A percentile compares a stretch with the other conserved stretches of the same genome.
These are phyloP conservation scores for Probaryconus sp. DNA, from an alignment of 1,140 invertebrate genomes.

Conservation along the genomic window DNA sequence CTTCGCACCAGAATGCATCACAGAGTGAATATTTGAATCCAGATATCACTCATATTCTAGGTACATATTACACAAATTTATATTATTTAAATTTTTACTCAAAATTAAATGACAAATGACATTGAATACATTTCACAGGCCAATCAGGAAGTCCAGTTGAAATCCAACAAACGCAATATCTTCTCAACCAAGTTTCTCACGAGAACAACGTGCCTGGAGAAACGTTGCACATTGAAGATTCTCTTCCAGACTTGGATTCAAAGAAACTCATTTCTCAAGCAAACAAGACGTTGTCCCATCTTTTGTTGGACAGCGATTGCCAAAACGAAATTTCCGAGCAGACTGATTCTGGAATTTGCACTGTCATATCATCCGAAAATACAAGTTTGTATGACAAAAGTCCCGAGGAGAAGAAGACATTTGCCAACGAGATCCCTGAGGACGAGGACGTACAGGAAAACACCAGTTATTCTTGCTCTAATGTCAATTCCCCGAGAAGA, in stretches of 20 bases:
- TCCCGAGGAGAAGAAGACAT: conserved; percentile 75
- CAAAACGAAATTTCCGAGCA: conserved; percentile 79
- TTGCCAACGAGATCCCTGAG: conserved; percentile 65
- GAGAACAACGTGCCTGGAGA: conserved; percentile 69
- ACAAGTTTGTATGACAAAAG: conserved; percentile 81
- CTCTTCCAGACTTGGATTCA: conserved; percentile 78
- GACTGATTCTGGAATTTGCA: conserved; percentile 84
- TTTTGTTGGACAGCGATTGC: conserved; percentile 78
- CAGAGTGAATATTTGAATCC: conserved; percentile 55
- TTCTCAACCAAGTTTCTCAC: conserved; percentile 73
- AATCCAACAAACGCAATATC: conserved; percentile 71
- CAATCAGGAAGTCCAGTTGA: conserved; percentile 61
- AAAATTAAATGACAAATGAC: too few species aligned
- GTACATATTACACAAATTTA: too few species aligned
- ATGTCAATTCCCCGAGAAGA: conserved; percentile 68
- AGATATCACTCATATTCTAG: conserved; percentile 65
- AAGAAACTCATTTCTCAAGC: conserved; percentile 82
- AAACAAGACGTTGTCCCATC: conserved; percentile 81
- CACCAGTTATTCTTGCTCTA: conserved; percentile 74
- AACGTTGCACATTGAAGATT: conserved; percentile 73
- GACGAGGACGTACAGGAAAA: conserved; percentile 68
- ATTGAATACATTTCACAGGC: too few species aligned
- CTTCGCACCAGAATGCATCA: conserved; percentile 21
- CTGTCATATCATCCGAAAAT: conserved; percentile 81
- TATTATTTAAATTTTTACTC: too few species aligned